Evolutionary conservation across 2,888 invertebrate species (phyloP).

Genomic region (Deilephila porcellus): DNA sequence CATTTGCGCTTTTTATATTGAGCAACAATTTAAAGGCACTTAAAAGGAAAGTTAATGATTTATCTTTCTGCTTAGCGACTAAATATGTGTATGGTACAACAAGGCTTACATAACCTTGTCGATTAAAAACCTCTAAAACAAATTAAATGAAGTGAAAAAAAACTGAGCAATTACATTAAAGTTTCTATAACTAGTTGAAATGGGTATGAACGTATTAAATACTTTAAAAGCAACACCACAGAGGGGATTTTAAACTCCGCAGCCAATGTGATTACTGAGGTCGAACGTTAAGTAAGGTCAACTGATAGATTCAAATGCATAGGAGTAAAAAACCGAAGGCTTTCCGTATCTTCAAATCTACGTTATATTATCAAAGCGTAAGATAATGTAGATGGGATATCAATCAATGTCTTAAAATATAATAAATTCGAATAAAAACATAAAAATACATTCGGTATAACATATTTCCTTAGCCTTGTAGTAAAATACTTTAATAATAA

Average conservation of each 20-base stretch:
- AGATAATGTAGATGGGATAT: background rate
- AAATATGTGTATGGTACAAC: no score
- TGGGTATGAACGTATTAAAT: background rate
- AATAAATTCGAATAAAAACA: background rate
- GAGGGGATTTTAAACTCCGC: background rate
- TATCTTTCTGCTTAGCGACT: no score
- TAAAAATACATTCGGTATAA: background rate
- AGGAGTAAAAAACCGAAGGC: background rate
- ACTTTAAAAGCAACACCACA: background rate
- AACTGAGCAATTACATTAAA: no score
- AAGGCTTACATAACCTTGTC: no score
- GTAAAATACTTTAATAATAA: no score
- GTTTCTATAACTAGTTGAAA: no score
- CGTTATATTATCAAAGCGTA: background rate
- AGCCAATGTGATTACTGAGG: slow-evolving; percentile 9
- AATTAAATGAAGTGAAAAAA: no score
- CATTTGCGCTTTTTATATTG: no score
- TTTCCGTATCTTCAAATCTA: slow-evolving; percentile 6
- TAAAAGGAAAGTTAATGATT: no score
- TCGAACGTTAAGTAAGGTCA: background rate
- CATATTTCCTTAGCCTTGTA: no score
- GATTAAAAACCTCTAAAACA: no score
- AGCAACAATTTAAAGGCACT: no score
- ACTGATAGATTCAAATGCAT: background rate
- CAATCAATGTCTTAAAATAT: background rate